These are phyloP conservation scores for Magallana gigas DNA, from an alignment of 1,140 invertebrate species.

Conservation along the genomic window DNA sequence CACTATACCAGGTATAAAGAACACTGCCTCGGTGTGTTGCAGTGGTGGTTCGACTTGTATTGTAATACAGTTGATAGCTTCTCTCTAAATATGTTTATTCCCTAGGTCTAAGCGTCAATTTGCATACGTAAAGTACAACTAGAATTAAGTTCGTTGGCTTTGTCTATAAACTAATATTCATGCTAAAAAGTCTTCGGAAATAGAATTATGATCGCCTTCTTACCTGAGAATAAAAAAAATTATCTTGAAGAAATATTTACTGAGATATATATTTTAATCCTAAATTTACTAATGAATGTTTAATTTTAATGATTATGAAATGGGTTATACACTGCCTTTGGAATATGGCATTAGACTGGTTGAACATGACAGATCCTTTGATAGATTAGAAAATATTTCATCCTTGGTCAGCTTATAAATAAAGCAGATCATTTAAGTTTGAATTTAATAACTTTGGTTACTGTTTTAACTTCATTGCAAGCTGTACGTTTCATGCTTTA, in stretches of 20 bases:
- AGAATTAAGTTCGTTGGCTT: background rate
- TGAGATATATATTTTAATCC: background rate
- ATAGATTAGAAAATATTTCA: background rate
- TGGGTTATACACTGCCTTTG: background rate
- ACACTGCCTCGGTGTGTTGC: background rate
- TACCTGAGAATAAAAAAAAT: background rate
- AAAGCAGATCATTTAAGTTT: background rate
- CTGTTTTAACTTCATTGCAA: background rate
- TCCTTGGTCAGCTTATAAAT: conserved; percentile 5
- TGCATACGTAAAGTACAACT: conserved; percentile 22
- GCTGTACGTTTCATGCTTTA: background rate
- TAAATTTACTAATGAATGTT: background rate
- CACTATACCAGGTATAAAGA: background rate
- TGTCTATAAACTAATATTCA: background rate
- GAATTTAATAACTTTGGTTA: background rate
- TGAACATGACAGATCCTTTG: background rate
- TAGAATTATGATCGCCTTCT: background rate
- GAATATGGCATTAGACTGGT: background rate
- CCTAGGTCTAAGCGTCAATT: background rate
- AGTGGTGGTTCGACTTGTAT: background rate
- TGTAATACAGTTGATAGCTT: background rate
- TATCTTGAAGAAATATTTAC: background rate
- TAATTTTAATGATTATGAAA: background rate
- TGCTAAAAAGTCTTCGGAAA: background rate
- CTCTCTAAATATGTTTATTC: background rate